Conservation (phyloP, 2,113 vertebrate genomes). For the Myxocyprinus asiaticus region DNA sequence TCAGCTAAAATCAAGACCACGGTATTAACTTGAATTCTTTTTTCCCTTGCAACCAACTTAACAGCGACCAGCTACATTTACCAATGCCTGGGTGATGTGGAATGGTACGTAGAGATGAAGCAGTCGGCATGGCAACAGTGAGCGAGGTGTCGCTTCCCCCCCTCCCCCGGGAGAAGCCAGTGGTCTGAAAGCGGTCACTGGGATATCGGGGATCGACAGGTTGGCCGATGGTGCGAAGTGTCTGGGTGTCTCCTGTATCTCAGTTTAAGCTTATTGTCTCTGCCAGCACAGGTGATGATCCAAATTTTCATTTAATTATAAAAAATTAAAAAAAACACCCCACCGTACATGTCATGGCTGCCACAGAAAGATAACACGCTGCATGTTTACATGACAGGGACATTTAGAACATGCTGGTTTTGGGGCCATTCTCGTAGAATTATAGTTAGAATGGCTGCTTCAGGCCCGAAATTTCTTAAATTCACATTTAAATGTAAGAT, state of each 20-base stretch:
- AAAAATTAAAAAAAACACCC: conserved; percentile 57
- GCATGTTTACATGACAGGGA: background rate
- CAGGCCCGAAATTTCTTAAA: too few species aligned
- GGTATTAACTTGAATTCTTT: conserved; percentile 99
- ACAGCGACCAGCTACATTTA: conserved; percentile 99
- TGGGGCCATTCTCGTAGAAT: too few species aligned
- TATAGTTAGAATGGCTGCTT: too few species aligned
- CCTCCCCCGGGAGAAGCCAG: conserved; percentile 98
- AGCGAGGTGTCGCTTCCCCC: conserved; percentile 85
- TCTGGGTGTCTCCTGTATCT: conserved; percentile 99
- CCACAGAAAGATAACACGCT: conserved; percentile 67
- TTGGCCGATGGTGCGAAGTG: conserved; percentile 96
- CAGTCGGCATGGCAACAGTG: conserved; percentile 99
- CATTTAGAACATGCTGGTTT: too few species aligned
- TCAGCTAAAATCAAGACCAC: conserved; percentile 60
- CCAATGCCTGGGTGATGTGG: conserved; percentile 99
- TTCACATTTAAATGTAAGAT: too few species aligned
- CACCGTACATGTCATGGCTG: conserved; percentile 73
- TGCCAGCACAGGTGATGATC: conserved; percentile 84
- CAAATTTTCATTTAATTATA: conserved; percentile 62
- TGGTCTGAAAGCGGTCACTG: conserved; percentile 99
- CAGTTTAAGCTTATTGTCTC: conserved; percentile 97
- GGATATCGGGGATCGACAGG: conserved; percentile 98
- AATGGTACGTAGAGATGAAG: conserved; percentile 99
- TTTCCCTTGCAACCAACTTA: conserved; percentile 99